Evolutionary conservation across 2,888 invertebrate genomes (phyloP), one percentile per base, ranked within the genome.

Genomic region (Nysson spinosus): DNA sequence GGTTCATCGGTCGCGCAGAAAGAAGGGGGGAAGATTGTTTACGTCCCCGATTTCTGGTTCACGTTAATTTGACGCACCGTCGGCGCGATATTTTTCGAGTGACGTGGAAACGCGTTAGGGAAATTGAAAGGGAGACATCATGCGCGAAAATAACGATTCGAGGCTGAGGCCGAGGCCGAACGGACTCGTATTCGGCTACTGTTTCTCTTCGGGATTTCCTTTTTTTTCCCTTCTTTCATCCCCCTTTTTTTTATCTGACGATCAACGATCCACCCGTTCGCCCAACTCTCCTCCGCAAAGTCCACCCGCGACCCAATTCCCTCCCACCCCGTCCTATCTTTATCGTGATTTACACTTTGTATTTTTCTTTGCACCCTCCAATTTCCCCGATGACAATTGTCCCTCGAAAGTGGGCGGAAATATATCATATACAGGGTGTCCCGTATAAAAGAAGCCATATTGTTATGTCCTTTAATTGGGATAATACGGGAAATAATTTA

Each of bases 251-350:
- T 37, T 12, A 24, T 50, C 43, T 32, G 19, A 4, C 50, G 26
- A 35, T 35, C 22, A 3, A 22, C 47, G 40, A 56, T 56, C 19
- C 42, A 20, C 20, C 44, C 9, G 3, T 9, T 28, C 22, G 55
- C 34, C 20, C 40, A 11, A 19, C 16, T 60, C 39, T 40, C 57
- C 47, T 56, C 49, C 17, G n/a, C 12, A 6, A 19, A 16, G 14
- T 4, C 12, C 12, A 5, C 22, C 19, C 49, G 30, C 44, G 50
- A 58, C 40, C 62, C 39, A 51, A 58, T 62, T 62, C 49, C 32
- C 12, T 26, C 6, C 22, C 14, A 9, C 34, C 34, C 22, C 60
- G 32, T 44, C n/a, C n/a, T n/a, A n/a, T 58, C 44, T 44, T 34
- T 44, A 32, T 50, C 50, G 32, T 26, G 9, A 34, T 58, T 50